Conservation (phyloP, 2,888 invertebrate species). For the Tribolium freemani region DNA sequence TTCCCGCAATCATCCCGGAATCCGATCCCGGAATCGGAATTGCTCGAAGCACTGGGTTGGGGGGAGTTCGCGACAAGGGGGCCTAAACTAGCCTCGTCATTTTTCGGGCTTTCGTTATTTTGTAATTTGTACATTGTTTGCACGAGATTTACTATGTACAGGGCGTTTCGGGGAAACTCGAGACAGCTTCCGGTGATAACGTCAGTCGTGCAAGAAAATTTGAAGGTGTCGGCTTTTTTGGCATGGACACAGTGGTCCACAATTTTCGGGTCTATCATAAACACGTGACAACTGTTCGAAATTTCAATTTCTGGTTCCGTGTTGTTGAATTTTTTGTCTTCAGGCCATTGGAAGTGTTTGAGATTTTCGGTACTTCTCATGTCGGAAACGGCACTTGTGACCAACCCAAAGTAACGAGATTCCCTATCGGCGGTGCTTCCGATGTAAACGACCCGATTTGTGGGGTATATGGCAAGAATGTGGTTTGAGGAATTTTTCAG, state of each 20-base stretch:
- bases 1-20: slow-evolving; percentile 91
- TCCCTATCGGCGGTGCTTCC: slow-evolving; percentile 93
- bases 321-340: slow-evolving; percentile 55
- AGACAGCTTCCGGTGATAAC: slow-evolving; percentile 84
- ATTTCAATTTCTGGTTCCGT: slow-evolving; percentile 71
- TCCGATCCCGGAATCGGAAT: slow-evolving; percentile 96
- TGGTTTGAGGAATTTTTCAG: slow-evolving; percentile 84
- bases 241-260: slow-evolving; percentile 86
- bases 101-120: slow-evolving; percentile 57
- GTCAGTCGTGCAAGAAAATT: slow-evolving; percentile 86
- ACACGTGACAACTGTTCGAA: slow-evolving; percentile 95
- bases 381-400: slow-evolving; percentile 82
- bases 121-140: slow-evolving; percentile 81
- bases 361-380: slow-evolving; percentile 52
- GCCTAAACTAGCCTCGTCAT: slow-evolving; percentile 65
- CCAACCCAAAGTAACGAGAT: slow-evolving; percentile 91
- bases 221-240: slow-evolving; percentile 86
- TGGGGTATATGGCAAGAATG: slow-evolving; percentile 88
- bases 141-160: slow-evolving; percentile 80
- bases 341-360: slow-evolving; percentile 46
- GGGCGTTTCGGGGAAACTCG: slow-evolving; percentile 91
- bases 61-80: slow-evolving; percentile 82
- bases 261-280: slow-evolving; percentile 91
- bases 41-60: slow-evolving; percentile 91
- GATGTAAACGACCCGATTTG: slow-evolving; percentile 88